Evolutionary conservation across 1,140 invertebrate species (phyloP).

Genomic region (Ceratitis capitata): DNA sequence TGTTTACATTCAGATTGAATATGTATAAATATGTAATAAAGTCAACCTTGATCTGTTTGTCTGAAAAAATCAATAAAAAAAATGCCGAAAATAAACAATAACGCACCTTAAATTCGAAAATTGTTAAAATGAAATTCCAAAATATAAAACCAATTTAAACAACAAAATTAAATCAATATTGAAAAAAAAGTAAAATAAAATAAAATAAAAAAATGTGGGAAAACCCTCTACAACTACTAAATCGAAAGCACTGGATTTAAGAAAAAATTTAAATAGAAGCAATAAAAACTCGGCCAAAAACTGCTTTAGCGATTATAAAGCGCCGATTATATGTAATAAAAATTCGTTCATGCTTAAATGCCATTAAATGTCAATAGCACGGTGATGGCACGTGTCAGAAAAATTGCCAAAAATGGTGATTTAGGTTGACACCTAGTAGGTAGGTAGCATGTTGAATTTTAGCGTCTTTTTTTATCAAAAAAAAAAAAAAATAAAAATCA

Average conservation of each 20-base stretch:
- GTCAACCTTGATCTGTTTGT: slow-evolving; percentile 42
- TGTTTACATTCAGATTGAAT: background rate
- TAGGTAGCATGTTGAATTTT: too few species aligned
- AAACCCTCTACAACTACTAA: background rate
- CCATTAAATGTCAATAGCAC: background rate
- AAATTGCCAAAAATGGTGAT: background rate
- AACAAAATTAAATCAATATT: too few species aligned
- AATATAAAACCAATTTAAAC: too few species aligned
- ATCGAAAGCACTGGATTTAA: background rate
- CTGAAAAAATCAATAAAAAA: background rate
- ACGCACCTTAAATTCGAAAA: background rate
- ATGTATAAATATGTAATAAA: too few species aligned
- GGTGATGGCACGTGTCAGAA: background rate
- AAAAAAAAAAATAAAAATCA: too few species aligned
- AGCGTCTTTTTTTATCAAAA: too few species aligned
- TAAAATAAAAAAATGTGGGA: background rate
- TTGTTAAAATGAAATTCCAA: too few species aligned
- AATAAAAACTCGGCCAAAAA: too few species aligned
- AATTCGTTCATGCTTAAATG: background rate
- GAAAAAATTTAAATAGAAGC: background rate
- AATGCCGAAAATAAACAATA: background rate
- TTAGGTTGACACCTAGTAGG: background rate
- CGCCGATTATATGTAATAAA: too few species aligned
- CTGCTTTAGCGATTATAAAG: background rate
- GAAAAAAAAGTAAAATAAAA: background rate